Evolutionary conservation across 2,888 invertebrate genomes (phyloP), one percentile per base, ranked within the genome.

Genomic region (Pardosa pseudoannulata): DNA sequence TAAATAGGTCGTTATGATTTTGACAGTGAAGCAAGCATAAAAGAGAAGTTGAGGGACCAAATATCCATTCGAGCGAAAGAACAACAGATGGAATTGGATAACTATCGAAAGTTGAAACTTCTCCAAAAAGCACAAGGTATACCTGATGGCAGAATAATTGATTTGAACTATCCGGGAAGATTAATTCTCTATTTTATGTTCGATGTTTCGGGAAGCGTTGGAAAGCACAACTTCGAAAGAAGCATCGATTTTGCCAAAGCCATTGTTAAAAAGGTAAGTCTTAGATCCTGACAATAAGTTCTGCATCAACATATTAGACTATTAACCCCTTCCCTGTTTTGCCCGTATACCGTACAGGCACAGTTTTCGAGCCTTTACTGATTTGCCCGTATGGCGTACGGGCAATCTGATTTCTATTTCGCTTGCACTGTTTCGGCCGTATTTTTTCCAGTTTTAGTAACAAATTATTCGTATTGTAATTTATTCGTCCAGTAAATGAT

Each of bases 231-330:
- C 36, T 85, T 88, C 19, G 16, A 23, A 16, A 73, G 27, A 32
- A 80, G 85, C 29, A 72, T 85, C 1, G 73, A 80, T 0, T 85
- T 88, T 68, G 88, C 85, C 0, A 88, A 85, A 50, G 85, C 85
- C 0, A 68, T 88, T 13, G 73, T 81, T 6, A 80, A 81, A 68
- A 78, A 71, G 32, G 88, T 85, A 73, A 68, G 68, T 46, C n/a
- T n/a, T n/a, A n/a, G n/a, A n/a, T n/a, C n/a, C n/a, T n/a, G n/a
- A n/a, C n/a, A n/a, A n/a, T n/a, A n/a, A n/a, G n/a, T n/a, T n/a
- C n/a, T n/a, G n/a, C n/a, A n/a, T n/a, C n/a, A n/a, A n/a, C n/a
- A n/a, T n/a, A n/a, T n/a, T n/a, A n/a, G n/a, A n/a, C n/a, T n/a
- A n/a, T n/a, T n/a, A n/a, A n/a, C n/a, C n/a, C n/a, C n/a, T n/a